phyloP scores from a whole-genome alignment of 2,888 invertebrate genomes.

The Zele albiditarsus region DNA sequence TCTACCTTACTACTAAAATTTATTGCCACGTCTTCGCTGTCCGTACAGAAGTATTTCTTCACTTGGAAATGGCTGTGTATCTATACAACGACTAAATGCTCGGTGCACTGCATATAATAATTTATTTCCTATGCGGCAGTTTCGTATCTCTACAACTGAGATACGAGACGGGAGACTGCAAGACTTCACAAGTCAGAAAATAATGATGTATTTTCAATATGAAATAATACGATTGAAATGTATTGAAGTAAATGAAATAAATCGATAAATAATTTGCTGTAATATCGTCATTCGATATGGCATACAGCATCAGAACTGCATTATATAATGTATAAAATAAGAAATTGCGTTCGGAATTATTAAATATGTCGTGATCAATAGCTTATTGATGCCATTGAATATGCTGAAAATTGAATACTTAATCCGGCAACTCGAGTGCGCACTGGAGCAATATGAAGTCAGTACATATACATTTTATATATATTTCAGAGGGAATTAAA shows the following conservation, averaged over 20 bases:
- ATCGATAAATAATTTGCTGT: not conserved
- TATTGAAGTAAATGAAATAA: not conserved
- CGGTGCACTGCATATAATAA: not conserved
- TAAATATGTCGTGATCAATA: constrained; percentile 6
- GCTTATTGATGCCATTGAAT: constrained; percentile 19
- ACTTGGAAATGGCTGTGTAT: not conserved
- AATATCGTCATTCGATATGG: not conserved
- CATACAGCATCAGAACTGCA: not conserved
- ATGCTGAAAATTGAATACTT: constrained; percentile 17
- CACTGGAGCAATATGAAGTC: constrained; percentile 10
- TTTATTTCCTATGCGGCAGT: not conserved
- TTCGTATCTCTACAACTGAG: not conserved
- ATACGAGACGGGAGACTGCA: not conserved
- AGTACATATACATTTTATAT: not conserved
- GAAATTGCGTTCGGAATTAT: not conserved
- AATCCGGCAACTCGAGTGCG: constrained; percentile 9
- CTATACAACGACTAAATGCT: not conserved
- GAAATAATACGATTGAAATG: not conserved
- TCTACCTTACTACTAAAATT: constrained; percentile 44
- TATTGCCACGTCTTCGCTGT: constrained; percentile 44
- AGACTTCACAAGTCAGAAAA: not conserved
- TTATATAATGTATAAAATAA: not conserved
- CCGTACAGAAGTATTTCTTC: constrained; percentile 23
- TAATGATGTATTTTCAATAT: not conserved
- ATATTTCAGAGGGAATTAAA: constrained; percentile 2